phyloP scores from a whole-genome alignment of 1,140 invertebrate genomes.

The Bombus superbus region DNA sequence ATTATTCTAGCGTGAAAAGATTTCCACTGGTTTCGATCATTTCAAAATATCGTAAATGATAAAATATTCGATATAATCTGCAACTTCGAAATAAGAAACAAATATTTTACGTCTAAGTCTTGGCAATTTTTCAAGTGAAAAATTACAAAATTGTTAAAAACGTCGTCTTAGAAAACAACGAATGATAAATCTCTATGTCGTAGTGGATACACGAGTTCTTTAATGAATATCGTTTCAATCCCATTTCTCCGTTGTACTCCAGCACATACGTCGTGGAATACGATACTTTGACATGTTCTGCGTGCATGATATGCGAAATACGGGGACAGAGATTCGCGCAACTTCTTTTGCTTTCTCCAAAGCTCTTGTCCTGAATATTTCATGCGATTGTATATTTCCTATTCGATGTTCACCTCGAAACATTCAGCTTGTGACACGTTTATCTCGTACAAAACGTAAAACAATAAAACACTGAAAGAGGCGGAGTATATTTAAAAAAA shows the following conservation, averaged over 20 bases:
- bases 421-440: background rate
- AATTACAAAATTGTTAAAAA: too few relatives aligned
- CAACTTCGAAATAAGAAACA: too few relatives aligned
- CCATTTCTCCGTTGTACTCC: background rate
- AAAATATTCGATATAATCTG: too few relatives aligned
- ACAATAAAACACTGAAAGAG: background rate
- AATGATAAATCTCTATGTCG: too few relatives aligned
- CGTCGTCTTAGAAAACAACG: too few relatives aligned
- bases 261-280: background rate
- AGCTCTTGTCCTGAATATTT: slow-evolving; percentile 3
- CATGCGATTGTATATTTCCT: background rate
- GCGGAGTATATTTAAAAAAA: background rate
- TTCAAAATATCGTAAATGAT: too few relatives aligned
- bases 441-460: background rate
- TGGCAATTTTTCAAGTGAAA: too few relatives aligned
- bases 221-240: background rate
- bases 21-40: too few relatives aligned
- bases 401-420: background rate
- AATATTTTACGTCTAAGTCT: too few relatives aligned
- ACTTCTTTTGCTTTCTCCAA: background rate
- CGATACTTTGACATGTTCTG: background rate
- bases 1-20: too few relatives aligned
- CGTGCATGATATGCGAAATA: background rate
- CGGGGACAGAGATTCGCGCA: background rate
- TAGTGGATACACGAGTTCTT: too few relatives aligned